These are phyloP conservation scores for Coptodon rendalli DNA, from an alignment of 2,113 vertebrate species.

Conservation along the genomic window DNA sequence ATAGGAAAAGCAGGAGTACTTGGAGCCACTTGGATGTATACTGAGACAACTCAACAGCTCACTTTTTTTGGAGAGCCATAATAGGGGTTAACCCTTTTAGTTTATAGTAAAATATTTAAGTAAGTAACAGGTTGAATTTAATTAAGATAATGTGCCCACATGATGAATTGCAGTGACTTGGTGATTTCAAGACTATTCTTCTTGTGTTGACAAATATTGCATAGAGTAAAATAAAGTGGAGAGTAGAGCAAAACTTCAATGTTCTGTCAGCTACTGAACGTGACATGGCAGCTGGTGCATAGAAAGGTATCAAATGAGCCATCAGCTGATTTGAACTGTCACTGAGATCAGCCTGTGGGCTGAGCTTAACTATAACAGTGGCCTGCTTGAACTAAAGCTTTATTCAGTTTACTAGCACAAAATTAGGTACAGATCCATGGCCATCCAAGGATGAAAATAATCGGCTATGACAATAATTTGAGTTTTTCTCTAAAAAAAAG, in stretches of 20 bases:
- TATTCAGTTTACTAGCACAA: background rate
- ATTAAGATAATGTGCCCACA: background rate
- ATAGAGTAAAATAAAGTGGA: background rate
- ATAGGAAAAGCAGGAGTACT: background rate
- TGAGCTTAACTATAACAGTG: background rate
- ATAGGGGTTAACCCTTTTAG: fast-evolving
- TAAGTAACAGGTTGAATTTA: background rate
- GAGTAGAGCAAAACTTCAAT: background rate
- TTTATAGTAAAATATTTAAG: background rate
- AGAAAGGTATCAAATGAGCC: background rate
- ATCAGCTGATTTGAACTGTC: background rate
- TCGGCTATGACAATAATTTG: fast-evolving
- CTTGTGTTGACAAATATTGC: background rate
- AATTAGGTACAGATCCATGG: fast-evolving
- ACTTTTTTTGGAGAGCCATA: background rate
- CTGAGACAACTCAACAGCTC: background rate
- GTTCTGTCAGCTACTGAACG: background rate
- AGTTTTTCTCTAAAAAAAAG: background rate
- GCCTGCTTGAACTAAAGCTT: background rate
- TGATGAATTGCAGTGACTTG: background rate
- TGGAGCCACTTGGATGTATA: background rate
- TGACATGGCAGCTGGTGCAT: background rate
- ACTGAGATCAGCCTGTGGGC: background rate
- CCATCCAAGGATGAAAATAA: background rate
- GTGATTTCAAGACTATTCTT: background rate